Conservation (phyloP, 2,888 invertebrate genomes). For the Ectropis crepuscularia region DNA sequence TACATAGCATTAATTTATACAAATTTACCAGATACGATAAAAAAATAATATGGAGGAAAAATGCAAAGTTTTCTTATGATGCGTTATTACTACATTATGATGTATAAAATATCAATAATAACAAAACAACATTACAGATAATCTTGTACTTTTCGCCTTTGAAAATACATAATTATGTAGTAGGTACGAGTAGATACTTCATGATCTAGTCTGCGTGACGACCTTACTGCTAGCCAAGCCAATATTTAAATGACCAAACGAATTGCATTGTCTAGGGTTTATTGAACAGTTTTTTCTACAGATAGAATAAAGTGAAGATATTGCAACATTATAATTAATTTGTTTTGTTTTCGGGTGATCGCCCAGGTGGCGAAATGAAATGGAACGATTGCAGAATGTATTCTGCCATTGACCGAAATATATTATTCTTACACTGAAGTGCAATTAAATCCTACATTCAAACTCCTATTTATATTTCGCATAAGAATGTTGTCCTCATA, state of each 20-base stretch:
- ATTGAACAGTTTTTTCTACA: conserved; percentile 4
- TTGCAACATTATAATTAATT: conserved; percentile 56
- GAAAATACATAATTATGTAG: no score
- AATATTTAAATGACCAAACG: not conserved
- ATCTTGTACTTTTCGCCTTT: no score
- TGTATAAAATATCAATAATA: no score
- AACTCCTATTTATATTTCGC: conserved; percentile 11
- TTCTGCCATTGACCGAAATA: conserved; percentile 63
- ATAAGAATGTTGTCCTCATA: conserved; percentile 18
- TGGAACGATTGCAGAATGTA: conserved; percentile 48
- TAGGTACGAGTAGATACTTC: no score
- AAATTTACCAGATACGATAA: no score
- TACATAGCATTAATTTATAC: no score
- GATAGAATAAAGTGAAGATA: conserved; percentile 30
- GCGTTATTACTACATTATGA: no score
- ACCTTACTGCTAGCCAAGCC: not conserved
- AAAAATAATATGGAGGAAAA: no score
- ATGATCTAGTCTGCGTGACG: not conserved
- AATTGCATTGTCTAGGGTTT: conserved; percentile 9
- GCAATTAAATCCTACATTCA: conserved; percentile 14
- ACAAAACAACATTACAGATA: no score
- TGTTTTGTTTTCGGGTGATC: conserved; percentile 65
- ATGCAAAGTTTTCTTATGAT: no score
- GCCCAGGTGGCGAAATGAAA: conserved; percentile 67
- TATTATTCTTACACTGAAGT: conserved; percentile 47